Evolutionary conservation across 2,113 vertebrate species (phyloP).

Genomic region (Clarias gariepinus): DNA sequence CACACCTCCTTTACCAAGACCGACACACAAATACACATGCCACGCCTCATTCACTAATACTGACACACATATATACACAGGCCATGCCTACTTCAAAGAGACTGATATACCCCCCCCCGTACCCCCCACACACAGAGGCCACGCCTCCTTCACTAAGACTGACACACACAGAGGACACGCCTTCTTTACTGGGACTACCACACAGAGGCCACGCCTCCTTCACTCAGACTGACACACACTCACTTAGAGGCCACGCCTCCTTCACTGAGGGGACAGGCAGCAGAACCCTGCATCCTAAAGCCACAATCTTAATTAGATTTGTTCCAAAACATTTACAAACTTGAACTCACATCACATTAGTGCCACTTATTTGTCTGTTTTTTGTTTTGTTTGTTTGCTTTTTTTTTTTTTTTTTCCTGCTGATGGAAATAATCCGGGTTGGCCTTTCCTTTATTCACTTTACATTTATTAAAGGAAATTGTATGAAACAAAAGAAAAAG

Average conservation of each 20-base stretch:
- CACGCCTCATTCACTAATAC: neutral
- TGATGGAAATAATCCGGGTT: neutral
- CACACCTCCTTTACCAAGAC: neutral
- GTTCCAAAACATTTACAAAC: neutral
- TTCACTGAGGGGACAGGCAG: neutral
- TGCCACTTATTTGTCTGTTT: neutral
- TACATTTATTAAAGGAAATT: neutral
- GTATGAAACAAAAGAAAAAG: neutral
- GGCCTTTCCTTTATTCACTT: neutral
- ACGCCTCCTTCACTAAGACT: neutral
- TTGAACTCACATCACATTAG: neutral
- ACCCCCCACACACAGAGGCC: neutral
- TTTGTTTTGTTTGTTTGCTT: neutral
- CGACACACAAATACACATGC: neutral
- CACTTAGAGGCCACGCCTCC: neutral
- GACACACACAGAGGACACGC: neutral
- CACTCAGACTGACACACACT: neutral
- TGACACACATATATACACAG: neutral
- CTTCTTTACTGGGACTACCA: neutral
- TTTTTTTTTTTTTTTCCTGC: neutral
- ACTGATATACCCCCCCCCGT: too few relatives aligned
- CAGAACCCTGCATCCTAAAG: neutral
- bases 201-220: neutral
- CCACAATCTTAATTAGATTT: neutral
- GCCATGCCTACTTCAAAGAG: neutral